phyloP scores from a whole-genome alignment of 37 sponge, comb jelly and placozoan species.

The Agelas oroides region DNA sequence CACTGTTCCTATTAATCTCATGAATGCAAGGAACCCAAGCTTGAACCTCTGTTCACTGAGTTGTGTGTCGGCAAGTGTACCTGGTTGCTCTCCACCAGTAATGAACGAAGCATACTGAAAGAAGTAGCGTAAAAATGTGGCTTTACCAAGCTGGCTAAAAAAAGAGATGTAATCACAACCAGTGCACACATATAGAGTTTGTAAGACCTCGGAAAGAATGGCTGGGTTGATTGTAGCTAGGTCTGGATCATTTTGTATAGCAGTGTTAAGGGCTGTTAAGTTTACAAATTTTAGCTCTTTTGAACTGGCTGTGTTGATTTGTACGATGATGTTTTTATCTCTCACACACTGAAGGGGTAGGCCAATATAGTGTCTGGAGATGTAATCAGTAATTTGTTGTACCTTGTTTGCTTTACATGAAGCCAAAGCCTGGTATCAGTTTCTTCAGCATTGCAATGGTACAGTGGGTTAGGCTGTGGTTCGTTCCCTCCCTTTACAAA shows the following conservation, averaged over 20 bases:
- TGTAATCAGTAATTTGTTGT: neutral
- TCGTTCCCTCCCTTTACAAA: neutral
- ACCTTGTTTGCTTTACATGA: neutral
- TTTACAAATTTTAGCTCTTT: neutral
- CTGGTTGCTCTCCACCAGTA: too few species aligned
- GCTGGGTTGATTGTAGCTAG: constrained; percentile 4
- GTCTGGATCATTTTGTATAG: constrained; percentile 35
- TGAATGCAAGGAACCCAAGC: constrained; percentile 9
- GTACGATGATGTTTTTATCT: neutral
- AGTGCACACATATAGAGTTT: constrained; percentile 6
- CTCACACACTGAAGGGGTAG: neutral
- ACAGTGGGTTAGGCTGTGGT: constrained; percentile 23
- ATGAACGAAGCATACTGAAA: too few species aligned
- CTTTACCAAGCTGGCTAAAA: neutral
- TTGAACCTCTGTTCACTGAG: neutral
- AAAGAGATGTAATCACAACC: constrained; percentile 39
- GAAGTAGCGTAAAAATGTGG: too few species aligned
- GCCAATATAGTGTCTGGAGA: constrained; percentile 39
- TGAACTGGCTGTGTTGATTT: neutral
- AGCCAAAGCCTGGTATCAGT: constrained; percentile 40
- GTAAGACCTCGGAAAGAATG: constrained; percentile 1
- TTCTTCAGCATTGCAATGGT: constrained; percentile 25
- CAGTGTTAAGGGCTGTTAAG: neutral
- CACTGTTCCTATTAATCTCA: constrained; percentile 28
- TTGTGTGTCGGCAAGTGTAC: too few species aligned